Percentiles rank a stretch among this genome's conserved stretches.
These are phyloP conservation scores for Clangula hyemalis DNA, from an alignment of 2,797 vertebrate genomes.

Conservation along the genomic window DNA sequence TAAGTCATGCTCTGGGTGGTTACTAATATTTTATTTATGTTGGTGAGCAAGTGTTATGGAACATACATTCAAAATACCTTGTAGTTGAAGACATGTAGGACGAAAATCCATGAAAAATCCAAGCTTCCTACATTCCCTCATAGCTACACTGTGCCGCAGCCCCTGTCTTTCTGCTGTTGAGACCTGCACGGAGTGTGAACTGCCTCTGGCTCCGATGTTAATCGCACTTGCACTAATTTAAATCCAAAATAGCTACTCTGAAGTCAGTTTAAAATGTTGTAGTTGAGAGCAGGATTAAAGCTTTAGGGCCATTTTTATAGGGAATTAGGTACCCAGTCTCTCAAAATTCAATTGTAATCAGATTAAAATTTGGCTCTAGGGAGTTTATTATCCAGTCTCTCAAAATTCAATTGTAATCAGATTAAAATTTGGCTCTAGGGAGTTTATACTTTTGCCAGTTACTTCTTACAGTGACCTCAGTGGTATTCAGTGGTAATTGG, in stretches of 20 bases:
- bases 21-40: neutral
- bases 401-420: slow-evolving; percentile 24
- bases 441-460: neutral
- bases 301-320: neutral
- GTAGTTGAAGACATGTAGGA: neutral
- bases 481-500: neutral
- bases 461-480: neutral
- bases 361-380: neutral
- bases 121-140: neutral
- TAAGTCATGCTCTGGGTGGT: neutral
- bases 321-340: neutral
- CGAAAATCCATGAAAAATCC: neutral
- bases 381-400: neutral
- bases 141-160: neutral
- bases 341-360: neutral
- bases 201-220: neutral
- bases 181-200: neutral
- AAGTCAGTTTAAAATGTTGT: slow-evolving; percentile 34
- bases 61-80: neutral
- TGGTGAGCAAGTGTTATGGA: neutral
- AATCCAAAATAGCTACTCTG: slow-evolving; percentile 28
- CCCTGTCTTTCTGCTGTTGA: neutral
- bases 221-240: slow-evolving; percentile 16
- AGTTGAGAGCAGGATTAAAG: slow-evolving; percentile 48
- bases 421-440: slow-evolving; percentile 2